Conservation (phyloP, 1,140 invertebrate species). For the Apis mellifera region DNA sequence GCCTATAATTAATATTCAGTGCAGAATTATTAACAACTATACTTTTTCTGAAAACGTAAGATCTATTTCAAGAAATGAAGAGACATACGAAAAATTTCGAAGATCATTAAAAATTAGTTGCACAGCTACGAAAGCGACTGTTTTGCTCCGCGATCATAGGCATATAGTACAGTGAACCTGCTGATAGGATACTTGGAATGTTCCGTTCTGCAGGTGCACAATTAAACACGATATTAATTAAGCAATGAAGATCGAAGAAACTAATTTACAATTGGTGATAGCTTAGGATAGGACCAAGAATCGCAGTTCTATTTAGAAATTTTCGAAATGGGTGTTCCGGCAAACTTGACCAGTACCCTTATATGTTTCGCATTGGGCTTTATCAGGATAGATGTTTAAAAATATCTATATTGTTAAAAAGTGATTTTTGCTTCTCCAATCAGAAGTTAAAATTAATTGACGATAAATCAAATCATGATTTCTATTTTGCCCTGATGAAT, state of each 20-base stretch:
- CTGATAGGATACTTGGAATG: slow-evolving; percentile 48
- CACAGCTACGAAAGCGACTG: slow-evolving; percentile 56
- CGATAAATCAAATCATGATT: slow-evolving; percentile 22
- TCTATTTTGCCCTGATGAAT: slow-evolving; percentile 12
- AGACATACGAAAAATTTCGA: background rate
- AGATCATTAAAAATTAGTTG: slow-evolving; percentile 38
- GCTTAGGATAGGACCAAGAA: slow-evolving; percentile 62
- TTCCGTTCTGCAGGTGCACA: slow-evolving; percentile 63
- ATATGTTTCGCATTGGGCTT: slow-evolving; percentile 61
- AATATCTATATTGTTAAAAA: background rate
- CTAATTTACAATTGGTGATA: slow-evolving; percentile 73
- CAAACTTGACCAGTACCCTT: slow-evolving; percentile 55
- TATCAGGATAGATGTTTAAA: background rate
- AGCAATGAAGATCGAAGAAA: slow-evolving; percentile 70
- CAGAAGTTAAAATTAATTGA: slow-evolving; percentile 26
- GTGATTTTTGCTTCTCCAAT: background rate
- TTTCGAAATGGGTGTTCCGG: slow-evolving; percentile 55
- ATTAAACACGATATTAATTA: slow-evolving; percentile 74
- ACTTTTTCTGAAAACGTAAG: slow-evolving; percentile 38
- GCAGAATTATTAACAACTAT: slow-evolving; percentile 32
- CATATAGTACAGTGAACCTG: slow-evolving; percentile 62
- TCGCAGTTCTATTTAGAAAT: slow-evolving; percentile 62
- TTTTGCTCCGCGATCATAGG: slow-evolving; percentile 65
- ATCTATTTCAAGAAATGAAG: slow-evolving; percentile 7
- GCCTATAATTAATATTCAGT: slow-evolving; percentile 5